Conservation (phyloP, 2,113 vertebrate genomes). For the Brienomyrus brachyistius region DNA sequence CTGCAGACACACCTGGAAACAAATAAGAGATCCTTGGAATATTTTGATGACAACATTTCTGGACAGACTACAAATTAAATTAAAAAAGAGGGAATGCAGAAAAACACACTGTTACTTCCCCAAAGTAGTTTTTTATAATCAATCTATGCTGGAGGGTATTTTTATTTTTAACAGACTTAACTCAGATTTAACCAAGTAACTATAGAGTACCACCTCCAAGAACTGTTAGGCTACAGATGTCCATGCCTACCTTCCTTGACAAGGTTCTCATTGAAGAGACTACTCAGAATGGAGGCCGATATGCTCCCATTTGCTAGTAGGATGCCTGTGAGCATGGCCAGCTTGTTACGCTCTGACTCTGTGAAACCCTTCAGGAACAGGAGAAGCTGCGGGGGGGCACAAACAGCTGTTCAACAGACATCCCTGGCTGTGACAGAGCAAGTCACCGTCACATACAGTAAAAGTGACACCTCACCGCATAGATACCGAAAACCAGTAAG, state of each 20-base stretch:
- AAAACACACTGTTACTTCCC: not conserved
- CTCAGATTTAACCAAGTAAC: not conserved
- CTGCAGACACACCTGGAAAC: constrained; percentile 83
- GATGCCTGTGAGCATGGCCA: constrained; percentile 96
- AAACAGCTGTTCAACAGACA: not conserved
- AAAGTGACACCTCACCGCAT: not conserved
- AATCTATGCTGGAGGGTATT: not conserved
- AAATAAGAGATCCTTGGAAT: not conserved
- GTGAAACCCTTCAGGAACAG: constrained; percentile 97
- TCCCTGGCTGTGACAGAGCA: not conserved
- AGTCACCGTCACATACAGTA: not conserved
- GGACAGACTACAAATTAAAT: not conserved
- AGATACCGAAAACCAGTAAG: not conserved
- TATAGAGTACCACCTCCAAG: not conserved
- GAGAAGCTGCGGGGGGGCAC: constrained; percentile 68
- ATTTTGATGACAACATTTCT: not conserved
- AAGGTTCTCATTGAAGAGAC: constrained; percentile 95
- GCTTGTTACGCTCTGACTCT: constrained; percentile 95
- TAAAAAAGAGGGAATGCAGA: not conserved
- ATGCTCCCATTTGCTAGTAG: constrained; percentile 93
- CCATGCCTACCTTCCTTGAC: constrained; percentile 83
- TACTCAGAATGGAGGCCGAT: constrained; percentile 90
- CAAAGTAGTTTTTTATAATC: not conserved
- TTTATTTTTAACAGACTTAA: not conserved
- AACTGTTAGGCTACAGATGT: not conserved